Evolutionary conservation across 2,113 vertebrate species (phyloP).

Genomic region (Ceyx cyanopectus): DNA sequence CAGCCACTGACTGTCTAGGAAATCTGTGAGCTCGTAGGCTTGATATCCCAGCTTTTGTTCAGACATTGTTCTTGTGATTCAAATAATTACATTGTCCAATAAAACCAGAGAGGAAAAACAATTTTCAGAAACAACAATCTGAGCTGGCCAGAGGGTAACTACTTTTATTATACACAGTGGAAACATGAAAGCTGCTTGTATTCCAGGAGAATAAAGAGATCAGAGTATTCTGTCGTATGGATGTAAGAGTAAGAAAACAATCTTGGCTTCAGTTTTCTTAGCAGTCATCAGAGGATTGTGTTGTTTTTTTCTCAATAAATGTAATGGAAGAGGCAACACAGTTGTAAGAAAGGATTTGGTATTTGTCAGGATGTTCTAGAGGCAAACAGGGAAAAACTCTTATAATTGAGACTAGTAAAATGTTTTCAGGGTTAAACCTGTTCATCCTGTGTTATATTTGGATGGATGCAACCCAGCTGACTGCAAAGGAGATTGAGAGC

Average conservation of each 20-base stretch:
- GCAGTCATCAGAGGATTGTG: background rate
- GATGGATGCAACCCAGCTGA: background rate
- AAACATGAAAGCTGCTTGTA: slow-evolving; percentile 63
- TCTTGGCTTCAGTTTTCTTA: background rate
- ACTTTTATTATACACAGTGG: slow-evolving; percentile 63
- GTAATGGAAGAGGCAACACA: background rate
- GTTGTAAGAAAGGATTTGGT: background rate
- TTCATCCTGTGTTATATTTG: background rate
- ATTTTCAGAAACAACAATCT: slow-evolving; percentile 57
- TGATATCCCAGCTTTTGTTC: slow-evolving; percentile 12
- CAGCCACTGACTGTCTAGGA: background rate
- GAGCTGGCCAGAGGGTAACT: slow-evolving; percentile 69
- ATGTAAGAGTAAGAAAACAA: slow-evolving; percentile 27
- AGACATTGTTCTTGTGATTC: slow-evolving; percentile 27
- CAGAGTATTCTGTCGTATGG: background rate
- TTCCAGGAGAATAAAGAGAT: slow-evolving; percentile 34
- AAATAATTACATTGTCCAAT: slow-evolving; percentile 57
- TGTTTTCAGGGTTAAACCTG: background rate
- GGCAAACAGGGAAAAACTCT: background rate
- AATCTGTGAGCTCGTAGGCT: slow-evolving; percentile 4
- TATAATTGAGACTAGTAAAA: background rate
- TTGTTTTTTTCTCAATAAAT: background rate
- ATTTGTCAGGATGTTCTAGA: background rate
- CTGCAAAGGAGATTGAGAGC: background rate
- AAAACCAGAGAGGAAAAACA: slow-evolving; percentile 51